Base-by-base conservation (phyloP, 30 jellyfish, hydroid and myxozoan genomes). In the Cassiopea andromeda region DNA sequence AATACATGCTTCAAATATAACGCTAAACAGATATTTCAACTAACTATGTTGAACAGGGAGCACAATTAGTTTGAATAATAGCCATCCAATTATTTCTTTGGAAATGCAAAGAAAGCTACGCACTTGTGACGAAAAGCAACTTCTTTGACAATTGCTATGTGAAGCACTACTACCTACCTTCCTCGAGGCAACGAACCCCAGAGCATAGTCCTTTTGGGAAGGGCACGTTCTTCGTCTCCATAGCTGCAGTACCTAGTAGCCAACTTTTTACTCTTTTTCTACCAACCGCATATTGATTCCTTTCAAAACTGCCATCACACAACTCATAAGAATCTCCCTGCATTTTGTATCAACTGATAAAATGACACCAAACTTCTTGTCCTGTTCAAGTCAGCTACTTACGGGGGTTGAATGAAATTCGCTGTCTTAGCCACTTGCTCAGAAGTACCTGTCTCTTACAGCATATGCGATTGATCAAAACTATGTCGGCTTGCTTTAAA, bases 241-340 rank as follows among this genome's bases (percentile, higher is more conserved):
- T 66, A 7, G 88, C 93, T 16, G 93, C 57, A 6, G 93, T 76
- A 14, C 86, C 93, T 27, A 86, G 82, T 46, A 86, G 77, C 93
- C 93, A 86, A 48, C 84, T 58, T 67, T 86, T 86, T 44, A 86
- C 93, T 61, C 93, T 85, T 83, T 75, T 86, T 67, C 88, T 59
- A 18, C 93, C 93, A 46, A 89, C 93, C 47, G 93, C 83, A 60
- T 64, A 76, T 1, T 75, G 83, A 43, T 47, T 76, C 49, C 60
- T 76, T 7, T 86, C 93, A 44, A 60, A 38, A 69, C 49, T 76
- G 46, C 8, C n/a, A 46, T 86, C 93, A 14, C 46, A 66, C 9
- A 86, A 54, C 1, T 86, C 93, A 38, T 57, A 86, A 1, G 73
- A 59, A 19, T 17, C 60, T 7, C 49, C 80, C 49, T 85, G 86